Base-by-base conservation (phyloP, 2,797 vertebrate genomes). In the Tapera naevia region DNA sequence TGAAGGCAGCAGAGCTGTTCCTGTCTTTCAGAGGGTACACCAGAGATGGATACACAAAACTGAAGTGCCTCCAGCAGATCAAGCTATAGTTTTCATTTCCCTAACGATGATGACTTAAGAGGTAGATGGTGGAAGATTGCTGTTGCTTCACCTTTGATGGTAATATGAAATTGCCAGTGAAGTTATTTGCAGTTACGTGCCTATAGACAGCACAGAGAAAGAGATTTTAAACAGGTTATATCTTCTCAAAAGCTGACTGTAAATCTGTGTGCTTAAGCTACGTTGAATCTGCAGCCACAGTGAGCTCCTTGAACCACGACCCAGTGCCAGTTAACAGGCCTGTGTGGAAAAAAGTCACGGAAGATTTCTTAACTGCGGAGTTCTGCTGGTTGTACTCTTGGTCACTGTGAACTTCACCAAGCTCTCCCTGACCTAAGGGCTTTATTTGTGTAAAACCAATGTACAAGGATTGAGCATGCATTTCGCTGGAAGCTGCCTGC, bases 381-480 rank as follows among this genome's bases (percentile, higher is more conserved):
- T 35, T 14, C 61, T 74, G 14, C 32, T 27, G 13, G 35, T 57
- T 85, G 17, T 58, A 37, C 27, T 58, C 35, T 12, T 0, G 0
- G 43, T 41, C 51, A 24, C 27, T 32, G 27, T 32, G 50, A 65
- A 51, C 23, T 15, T 15, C 27, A 28, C 27, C 27, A 11, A 43
- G 45, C 28, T 66, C 45, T 66, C 45, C 16, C 37, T 65, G 35
- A 23, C 45, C 60, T 43, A 32, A 64, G 7, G 43, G 32, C 25
- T 87, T 50, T 56, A 64, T 41, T 56, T 32, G 12, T 9, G 4
- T 8, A 30, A 64, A 43, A 25, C 22, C 32, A 45, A 28, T 7
- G 2, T 13, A 21, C 18, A 72, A 72, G 51, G 51, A n/a, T 22
- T n/a, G 35, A 65, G 18, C 18, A 32, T 0, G 2, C 5, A 0